These are phyloP conservation scores for Chauna torquata DNA, from an alignment of 2,113 vertebrate genomes.

Conservation along the genomic window DNA sequence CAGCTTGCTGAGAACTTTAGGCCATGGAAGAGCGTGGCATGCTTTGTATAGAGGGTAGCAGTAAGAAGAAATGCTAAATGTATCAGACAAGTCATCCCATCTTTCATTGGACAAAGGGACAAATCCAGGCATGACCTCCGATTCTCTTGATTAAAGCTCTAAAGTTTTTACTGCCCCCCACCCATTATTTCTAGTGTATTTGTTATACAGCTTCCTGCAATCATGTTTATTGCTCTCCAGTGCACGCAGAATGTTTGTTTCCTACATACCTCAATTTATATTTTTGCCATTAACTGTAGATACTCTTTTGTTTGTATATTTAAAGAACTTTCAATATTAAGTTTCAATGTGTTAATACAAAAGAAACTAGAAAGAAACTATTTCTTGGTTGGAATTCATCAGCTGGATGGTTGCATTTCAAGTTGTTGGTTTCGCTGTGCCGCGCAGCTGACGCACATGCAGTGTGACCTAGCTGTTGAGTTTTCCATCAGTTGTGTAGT, in stretches of 20 bases:
- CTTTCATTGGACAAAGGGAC: neutral
- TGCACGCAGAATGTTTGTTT: neutral
- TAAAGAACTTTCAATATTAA: neutral
- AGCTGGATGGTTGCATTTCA: neutral
- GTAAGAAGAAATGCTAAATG: neutral
- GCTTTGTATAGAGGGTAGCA: neutral
- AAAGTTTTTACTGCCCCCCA: neutral
- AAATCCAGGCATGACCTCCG: neutral
- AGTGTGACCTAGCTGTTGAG: neutral
- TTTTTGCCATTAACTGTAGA: neutral
- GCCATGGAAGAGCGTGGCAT: neutral
- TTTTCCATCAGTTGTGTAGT: neutral
- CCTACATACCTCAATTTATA: neutral
- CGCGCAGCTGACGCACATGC: rapidly evolving
- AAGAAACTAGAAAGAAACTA: neutral
- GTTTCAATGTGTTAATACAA: neutral
- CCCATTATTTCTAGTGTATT: neutral
- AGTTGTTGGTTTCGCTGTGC: neutral
- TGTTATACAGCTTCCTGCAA: neutral
- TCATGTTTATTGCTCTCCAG: neutral
- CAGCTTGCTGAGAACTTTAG: neutral
- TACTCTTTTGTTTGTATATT: neutral
- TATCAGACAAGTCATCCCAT: neutral
- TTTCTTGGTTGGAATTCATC: neutral
- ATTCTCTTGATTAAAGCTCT: neutral